Evolutionary conservation across 2,888 invertebrate genomes (phyloP), one percentile per base, ranked within the genome.

Genomic region (Lapara coniferarum): DNA sequence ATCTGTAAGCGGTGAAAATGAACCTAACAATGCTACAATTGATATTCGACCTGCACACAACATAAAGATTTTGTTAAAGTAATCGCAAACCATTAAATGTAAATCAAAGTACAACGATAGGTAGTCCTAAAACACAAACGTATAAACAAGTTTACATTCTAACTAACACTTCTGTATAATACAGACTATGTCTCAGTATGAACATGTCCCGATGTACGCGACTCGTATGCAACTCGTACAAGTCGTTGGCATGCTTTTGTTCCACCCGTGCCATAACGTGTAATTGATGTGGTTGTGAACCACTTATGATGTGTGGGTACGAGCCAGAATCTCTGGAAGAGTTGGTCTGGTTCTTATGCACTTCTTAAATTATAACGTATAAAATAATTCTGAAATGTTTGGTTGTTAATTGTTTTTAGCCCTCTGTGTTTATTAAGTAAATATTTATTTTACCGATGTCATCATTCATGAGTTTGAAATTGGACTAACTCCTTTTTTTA

Each of bases 241-340:
- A 72, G 75, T 75, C 72, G 78, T 75, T 77, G 77, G 77, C 78
- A 77, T 78, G 79, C 81, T 83, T 86, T 87, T 86, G 84, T 87
- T 85, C 77, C 74, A 77, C 72, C 79, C 77, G 75, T 80, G 75
- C 76, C 77, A 76, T 71, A 80, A 77, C 77, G 71, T 79, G 78
- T 82, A 84, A 86, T 85, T 85, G 85, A 85, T 85, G 84, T 75
- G 74, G 79, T 78, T 73, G 78, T 78, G 74, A 75, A 78, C 81
- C 79, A 83, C 85, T 86, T 84, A 84, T 78, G 78, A 78, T 76
- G 78, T 79, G 74, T 73, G 73, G 75, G 77, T 69, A 69, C 52
- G 63, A 53, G 59, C 68, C 68, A 59, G 63, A 69, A 69, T 44
- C 63, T 70, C 66, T 66, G 56, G 16, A 57, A 16, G 46, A 69